Percentiles rank a stretch among this genome's conserved stretches.
Conservation (phyloP, 2,888 invertebrate genomes). For the Leptodirus hochenwartii region DNA sequence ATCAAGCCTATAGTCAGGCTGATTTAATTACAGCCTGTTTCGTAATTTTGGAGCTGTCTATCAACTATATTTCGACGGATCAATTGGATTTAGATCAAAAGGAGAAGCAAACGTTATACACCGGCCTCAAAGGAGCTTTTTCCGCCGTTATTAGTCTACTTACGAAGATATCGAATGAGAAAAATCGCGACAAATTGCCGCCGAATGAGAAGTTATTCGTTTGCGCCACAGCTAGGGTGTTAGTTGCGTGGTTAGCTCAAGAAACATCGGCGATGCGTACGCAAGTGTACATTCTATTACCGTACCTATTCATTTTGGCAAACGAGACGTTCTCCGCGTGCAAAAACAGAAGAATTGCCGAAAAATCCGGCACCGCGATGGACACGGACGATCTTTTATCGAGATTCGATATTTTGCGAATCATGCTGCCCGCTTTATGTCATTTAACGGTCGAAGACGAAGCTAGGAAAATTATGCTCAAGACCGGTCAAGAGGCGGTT, state of each 20-base stretch:
- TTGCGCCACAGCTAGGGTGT: conserved; percentile 67
- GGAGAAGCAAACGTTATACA: conserved; percentile 79
- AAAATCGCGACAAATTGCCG: conserved; percentile 47
- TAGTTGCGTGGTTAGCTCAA: conserved; percentile 81
- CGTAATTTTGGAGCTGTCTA: conserved; percentile 58
- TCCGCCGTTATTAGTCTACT: conserved; percentile 61
- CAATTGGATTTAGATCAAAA: conserved; percentile 73
- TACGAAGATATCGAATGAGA: conserved; percentile 54
- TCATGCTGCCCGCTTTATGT: conserved; percentile 76
- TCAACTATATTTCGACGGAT: conserved; percentile 64
- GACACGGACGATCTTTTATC: conserved; percentile 22
- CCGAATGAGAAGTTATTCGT: conserved; percentile 58
- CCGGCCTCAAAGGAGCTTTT: conserved; percentile 76
- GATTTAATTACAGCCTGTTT: conserved; percentile 72
- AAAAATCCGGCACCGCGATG: conserved; percentile 36
- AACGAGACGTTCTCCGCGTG: conserved; percentile 68
- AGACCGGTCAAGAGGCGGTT: conserved; percentile 62
- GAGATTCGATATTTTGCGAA: conserved; percentile 51
- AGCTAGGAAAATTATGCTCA: conserved; percentile 60
- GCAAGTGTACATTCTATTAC: conserved; percentile 63
- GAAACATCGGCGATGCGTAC: conserved; percentile 77
- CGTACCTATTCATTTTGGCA: conserved; percentile 60
- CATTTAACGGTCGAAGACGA: conserved; percentile 84
- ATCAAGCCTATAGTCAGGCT: conserved; percentile 56
- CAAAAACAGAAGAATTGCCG: conserved; percentile 45